Percentiles rank a stretch among this genome's conserved stretches.
Evolutionary conservation across 2,113 vertebrate species (phyloP).

Genomic region (Myotis yumanensis): DNA sequence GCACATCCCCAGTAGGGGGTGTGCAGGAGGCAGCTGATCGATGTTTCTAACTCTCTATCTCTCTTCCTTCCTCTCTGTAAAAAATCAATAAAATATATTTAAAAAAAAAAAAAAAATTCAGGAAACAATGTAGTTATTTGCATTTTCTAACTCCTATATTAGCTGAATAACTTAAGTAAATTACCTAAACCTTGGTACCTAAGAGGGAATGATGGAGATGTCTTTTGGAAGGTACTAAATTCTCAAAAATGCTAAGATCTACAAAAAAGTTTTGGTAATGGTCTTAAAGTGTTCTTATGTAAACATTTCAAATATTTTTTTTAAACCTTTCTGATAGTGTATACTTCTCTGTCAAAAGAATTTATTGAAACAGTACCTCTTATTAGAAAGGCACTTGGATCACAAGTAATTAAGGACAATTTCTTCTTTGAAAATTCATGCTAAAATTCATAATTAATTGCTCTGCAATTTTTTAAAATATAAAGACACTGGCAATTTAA

Average conservation of each 20-base stretch:
- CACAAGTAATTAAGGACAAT: not conserved
- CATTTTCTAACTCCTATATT: not conserved
- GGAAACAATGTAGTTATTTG: not conserved
- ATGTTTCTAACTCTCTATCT: too few species aligned
- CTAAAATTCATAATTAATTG: not conserved
- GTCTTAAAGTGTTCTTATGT: not conserved
- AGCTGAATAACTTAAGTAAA: not conserved
- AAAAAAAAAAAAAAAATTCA: too few species aligned
- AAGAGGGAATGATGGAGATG: not conserved
- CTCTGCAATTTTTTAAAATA: not conserved
- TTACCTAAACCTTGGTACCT: not conserved
- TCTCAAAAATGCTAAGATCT: not conserved
- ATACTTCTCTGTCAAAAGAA: slow-evolving; percentile 10
- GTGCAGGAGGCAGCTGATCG: too few species aligned
- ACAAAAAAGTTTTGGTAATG: not conserved
- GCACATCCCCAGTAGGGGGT: too few species aligned
- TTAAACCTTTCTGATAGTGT: not conserved
- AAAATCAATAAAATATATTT: too few species aligned
- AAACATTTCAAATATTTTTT: slow-evolving; percentile 44
- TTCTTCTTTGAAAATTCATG: slow-evolving; percentile 29
- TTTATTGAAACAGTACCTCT: not conserved
- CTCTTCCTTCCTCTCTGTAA: too few species aligned
- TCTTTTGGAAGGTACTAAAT: not conserved
- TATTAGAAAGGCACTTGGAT: not conserved
- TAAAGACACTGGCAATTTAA: not conserved